Base-by-base conservation (phyloP, 1,140 invertebrate genomes). In the Harpegnathos saltator region DNA sequence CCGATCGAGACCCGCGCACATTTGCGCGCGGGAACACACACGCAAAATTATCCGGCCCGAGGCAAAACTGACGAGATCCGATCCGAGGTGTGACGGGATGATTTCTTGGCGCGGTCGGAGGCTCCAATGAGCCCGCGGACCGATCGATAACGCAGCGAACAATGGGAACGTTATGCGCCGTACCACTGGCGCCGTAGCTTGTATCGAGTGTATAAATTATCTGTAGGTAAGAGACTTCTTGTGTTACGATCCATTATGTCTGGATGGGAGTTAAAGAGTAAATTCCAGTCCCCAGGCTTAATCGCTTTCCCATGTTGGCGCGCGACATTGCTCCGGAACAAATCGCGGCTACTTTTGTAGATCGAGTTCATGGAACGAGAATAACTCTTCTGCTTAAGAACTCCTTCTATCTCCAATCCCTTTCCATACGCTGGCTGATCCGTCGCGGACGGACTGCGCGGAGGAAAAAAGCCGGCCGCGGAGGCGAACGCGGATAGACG, bases 241-340 rank as follows among this genome's bases (percentile, higher is more conserved):
- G 63, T 80, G 65, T 80, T 58, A 71, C 75, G 33, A 69, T 80
- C 52, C 75, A 56, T 80, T 80, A 80, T 58, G 58, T 80, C 65
- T n/a, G n/a, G n/a, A n/a, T n/a, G 22, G 29, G 38, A 50, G 24
- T 22, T 71, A 71, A 80, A 71, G 65, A 71, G 65, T 71, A 71
- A 71, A 80, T 71, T 80, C 17, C 44, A 54, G 62, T 77, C 17
- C 59, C 54, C 65, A 80, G 24, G 52, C 50, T 80, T 80, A 80
- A 80, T 80, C 75, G 75, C 68, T 71, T 80, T 80, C 33, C 75
- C 52, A 69, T 80, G 75, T 80, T 80, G 58, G 33, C 38, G 65
- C 65, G 33, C 65, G 65, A 80, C 65, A 80, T 80, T 71, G 71
- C 52, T 71, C 65, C 75, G 52, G 65, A 71, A 71, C 75, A 80